A percentile compares a stretch with the other conserved stretches of the same genome.
phyloP scores from a whole-genome alignment of 2,113 vertebrate species.

The Edolisoma coerulescens region DNA sequence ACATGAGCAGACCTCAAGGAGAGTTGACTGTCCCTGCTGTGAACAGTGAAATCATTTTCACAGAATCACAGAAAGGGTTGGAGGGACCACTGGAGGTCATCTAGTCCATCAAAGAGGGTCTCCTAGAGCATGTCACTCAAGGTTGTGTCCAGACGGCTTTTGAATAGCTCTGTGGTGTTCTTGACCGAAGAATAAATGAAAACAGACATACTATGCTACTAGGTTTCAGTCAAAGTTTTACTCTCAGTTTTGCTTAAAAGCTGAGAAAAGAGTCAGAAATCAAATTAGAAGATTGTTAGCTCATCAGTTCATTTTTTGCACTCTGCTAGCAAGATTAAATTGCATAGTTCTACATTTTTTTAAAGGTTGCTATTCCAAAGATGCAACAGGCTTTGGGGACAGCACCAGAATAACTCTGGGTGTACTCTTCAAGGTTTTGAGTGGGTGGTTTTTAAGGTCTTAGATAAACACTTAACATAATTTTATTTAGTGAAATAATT shows the following conservation, averaged over 20 bases:
- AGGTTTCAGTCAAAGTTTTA: background rate
- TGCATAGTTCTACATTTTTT: fast-evolving
- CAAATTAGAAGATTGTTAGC: background rate
- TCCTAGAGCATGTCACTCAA: background rate
- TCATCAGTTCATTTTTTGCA: background rate
- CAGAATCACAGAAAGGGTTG: background rate
- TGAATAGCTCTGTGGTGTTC: background rate
- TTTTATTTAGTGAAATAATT: background rate
- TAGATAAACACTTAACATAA: background rate
- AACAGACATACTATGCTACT: background rate
- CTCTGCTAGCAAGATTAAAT: background rate
- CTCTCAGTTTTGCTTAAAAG: background rate
- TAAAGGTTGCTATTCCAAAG: background rate
- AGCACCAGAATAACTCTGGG: background rate
- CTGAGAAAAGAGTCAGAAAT: background rate
- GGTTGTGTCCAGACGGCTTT: background rate
- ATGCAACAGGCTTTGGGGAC: background rate
- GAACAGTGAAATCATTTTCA: background rate
- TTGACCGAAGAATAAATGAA: background rate
- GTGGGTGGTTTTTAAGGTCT: background rate
- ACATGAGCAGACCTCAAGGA: background rate
- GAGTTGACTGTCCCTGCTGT: background rate
- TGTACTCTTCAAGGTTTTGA: background rate
- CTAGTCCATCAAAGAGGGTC: background rate
- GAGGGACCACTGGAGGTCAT: background rate